Conservation (phyloP, 2,888 invertebrate species). For the Macrophya alboannulata region DNA sequence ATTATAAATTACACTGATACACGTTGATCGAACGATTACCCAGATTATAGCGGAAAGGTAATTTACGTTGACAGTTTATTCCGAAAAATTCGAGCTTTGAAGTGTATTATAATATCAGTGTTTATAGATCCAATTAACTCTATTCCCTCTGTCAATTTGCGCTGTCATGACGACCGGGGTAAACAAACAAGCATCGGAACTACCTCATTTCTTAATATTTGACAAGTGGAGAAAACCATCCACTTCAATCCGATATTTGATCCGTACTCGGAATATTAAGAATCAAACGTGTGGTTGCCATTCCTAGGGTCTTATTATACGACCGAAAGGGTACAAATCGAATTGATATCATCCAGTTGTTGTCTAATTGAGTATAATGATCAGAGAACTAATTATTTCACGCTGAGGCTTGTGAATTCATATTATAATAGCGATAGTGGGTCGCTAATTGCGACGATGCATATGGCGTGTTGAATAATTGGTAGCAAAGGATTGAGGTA, state of each 20-base stretch:
- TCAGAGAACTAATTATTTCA: slow-evolving; percentile 4
- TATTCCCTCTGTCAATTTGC: neutral
- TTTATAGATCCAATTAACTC: slow-evolving; percentile 28
- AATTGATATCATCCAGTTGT: neutral
- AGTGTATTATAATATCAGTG: neutral
- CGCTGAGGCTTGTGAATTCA: neutral
- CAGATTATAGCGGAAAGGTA: neutral
- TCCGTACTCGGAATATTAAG: neutral
- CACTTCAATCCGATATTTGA: neutral
- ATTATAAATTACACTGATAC: neutral
- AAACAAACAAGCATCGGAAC: neutral
- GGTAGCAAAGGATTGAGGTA: neutral
- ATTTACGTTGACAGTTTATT: slow-evolving; percentile 16
- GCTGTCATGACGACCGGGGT: slow-evolving; percentile 15
- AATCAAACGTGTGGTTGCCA: neutral
- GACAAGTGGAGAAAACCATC: neutral
- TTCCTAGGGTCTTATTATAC: neutral
- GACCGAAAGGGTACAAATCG: neutral
- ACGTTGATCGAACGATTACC: neutral
- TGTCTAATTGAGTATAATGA: neutral
- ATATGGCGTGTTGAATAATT: neutral
- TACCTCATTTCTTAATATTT: neutral
- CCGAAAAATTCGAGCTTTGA: neutral
- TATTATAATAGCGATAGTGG: neutral
- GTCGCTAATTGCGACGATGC: neutral